Base-by-base conservation (phyloP, 92 coral and sea anemone genomes). In the Actinostola sp. region DNA sequence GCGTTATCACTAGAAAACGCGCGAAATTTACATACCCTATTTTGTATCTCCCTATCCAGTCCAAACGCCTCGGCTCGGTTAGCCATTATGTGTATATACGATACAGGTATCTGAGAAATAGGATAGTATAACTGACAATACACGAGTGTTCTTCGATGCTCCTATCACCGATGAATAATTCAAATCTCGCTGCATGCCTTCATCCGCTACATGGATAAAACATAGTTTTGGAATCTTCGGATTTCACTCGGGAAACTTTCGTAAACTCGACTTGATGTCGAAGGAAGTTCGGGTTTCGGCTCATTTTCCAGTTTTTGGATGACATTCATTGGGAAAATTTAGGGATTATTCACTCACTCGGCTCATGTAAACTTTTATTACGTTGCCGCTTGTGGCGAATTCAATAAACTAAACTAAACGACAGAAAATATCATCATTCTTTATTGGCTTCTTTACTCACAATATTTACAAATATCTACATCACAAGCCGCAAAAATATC, bases 21-120 rank as follows among this genome's bases (percentile, higher is more conserved):
- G 58, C 33, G 55, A 0, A 45, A 46, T 23, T 11, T 13, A 28
- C 26, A 14, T 71, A 71, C 77, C 77, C 41, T 71, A 3, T n/a
- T 23, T 44, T 71, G 77, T 10, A 71, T 71, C 39, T 71, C 77
- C 39, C 77, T 57, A 20, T 71, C 77, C 25, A 71, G 50, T 3
- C 77, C 77, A 42, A 33, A 71, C 1, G 25, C 17, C 26, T 42
- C 53, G 9, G 51, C 20, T 39, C 77, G 31, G 27, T 71, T 55
- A 7, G 77, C 77, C 77, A 71, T 71, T 33, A 24, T 53, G 34
- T 23, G 19, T 16, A 9, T 17, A 9, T 39, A 7, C 14, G 7
- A 39, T 14, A 39, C 14, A 14, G 7, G 14, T 14, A 39, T 39
- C 45, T 7, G 45, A 39, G 45, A 39, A 39, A 39, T 39, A 39